Base-by-base conservation (phyloP, 2,888 invertebrate species). In the Brachynemurus nebulosus region DNA sequence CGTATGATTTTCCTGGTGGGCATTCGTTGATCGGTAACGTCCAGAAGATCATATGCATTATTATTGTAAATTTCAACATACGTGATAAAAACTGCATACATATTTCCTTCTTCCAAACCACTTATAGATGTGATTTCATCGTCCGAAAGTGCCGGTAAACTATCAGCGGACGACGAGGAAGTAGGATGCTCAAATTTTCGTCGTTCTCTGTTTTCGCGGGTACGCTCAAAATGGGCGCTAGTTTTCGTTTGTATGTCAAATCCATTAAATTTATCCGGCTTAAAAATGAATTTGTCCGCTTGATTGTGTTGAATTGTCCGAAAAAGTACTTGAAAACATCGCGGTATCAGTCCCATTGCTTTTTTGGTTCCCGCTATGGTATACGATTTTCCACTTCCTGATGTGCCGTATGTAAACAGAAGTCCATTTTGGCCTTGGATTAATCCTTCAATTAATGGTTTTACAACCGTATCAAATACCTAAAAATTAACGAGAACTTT, bases 21-120 rank as follows among this genome's bases (percentile, higher is more conserved):
- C 50, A 75, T 75, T 57, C 84, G 83, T 48, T 54, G 54, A 49
- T 54, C 54, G 43, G 93, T 91, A 44, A 93, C 92, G 61, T 98
- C 97, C 2, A 99, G 70, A 41, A 98, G 72, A 71, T 98, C 98
- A 64, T 86, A 97, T 2, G 95, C 90, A 57, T 79, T 84, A 59
- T 98, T 96, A 62, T 97, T 97, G 65, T 97, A 97, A 53, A 97
- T 86, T 66, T 97, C 96, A 43, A 95, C 78, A 57, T 93, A 96
- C 0, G 91, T 90, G 1, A 97, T 80, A 63, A 97, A 98, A 1
- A 97, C 86, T 3, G 86, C 77, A 62, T 83, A 65, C 11, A 80
- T 79, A 57, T 83, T 86, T 54, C 89, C 91, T 56, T 85, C 83
- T 55, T 86, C 84, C 1, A 90, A 63, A 19, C 77, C 74, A 1